Percentiles rank a stretch among this genome's conserved stretches.
Evolutionary conservation across 2,797 vertebrate species (phyloP).

Genomic region (Philypnodon macrostomus): DNA sequence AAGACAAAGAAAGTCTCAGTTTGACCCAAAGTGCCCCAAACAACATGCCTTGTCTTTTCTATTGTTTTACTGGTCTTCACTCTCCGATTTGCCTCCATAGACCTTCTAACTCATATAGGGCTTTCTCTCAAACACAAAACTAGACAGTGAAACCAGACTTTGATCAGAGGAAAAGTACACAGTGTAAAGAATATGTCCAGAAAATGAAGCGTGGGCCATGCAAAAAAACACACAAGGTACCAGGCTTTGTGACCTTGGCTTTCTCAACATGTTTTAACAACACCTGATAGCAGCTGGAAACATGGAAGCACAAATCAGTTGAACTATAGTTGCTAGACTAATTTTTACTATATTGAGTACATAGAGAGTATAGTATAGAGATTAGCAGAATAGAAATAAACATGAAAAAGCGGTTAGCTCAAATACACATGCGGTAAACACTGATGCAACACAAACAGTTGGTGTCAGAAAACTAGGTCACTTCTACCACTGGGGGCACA

Average conservation of each 20-base stretch:
- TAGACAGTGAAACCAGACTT: background rate
- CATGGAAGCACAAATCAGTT: background rate
- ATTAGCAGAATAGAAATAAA: conserved; percentile 15
- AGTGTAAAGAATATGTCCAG: background rate
- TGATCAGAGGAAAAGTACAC: conserved; percentile 2
- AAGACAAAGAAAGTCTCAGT: no score
- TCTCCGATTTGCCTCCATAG: conserved; percentile 17
- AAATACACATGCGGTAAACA: conserved; percentile 28
- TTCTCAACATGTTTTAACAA: conserved; percentile 6
- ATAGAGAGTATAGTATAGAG: background rate
- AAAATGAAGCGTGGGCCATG: conserved; percentile 13
- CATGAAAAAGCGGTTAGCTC: conserved; percentile 25
- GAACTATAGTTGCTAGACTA: no score
- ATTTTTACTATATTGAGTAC: conserved; percentile 12
- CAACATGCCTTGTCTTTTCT: background rate
- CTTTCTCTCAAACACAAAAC: conserved; percentile 6
- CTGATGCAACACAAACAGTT: conserved; percentile 26
- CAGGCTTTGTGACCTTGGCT: conserved; percentile 11
- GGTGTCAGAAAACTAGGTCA: conserved; percentile 49
- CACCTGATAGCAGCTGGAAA: background rate
- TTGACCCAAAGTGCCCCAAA: no score
- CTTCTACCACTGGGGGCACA: conserved; percentile 8
- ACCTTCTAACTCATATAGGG: conserved; percentile 33
- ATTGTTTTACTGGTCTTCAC: background rate
- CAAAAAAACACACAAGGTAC: conserved; percentile 12